Evolutionary conservation across 2,113 vertebrate species (phyloP).

Genomic region (Procavia capensis): DNA sequence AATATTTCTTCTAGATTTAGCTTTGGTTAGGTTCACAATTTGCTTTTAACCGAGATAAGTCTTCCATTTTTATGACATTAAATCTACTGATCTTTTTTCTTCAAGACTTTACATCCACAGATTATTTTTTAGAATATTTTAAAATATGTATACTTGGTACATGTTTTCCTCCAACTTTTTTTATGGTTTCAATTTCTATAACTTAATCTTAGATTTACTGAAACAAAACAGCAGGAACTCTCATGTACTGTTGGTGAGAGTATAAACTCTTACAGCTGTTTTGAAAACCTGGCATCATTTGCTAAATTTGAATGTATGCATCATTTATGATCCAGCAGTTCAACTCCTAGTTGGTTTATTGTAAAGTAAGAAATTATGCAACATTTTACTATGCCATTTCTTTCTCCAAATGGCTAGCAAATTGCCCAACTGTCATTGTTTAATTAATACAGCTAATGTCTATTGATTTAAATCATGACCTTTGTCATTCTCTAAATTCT

Average conservation of each 20-base stretch:
- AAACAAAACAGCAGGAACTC: background rate
- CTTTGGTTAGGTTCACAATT: conserved; percentile 6
- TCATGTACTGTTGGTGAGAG: background rate
- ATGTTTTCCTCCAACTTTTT: background rate
- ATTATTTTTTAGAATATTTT: background rate
- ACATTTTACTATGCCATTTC: background rate
- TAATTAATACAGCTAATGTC: background rate
- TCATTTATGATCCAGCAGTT: background rate
- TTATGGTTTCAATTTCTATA: background rate
- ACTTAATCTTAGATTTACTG: background rate
- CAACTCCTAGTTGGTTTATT: background rate
- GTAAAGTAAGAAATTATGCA: background rate
- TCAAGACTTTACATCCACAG: background rate
- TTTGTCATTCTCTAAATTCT: conserved; percentile 17
- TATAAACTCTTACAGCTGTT: background rate
- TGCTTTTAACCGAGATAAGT: background rate
- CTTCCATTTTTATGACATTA: background rate
- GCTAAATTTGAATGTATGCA: background rate
- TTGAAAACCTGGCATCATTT: background rate
- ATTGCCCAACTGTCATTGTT: background rate
- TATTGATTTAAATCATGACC: background rate
- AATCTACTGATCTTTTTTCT: background rate
- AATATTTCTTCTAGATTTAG: background rate
- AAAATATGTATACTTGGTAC: background rate
- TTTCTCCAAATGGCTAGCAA: background rate